Conservation (phyloP, 2,888 invertebrate species). For the Euspilapteryx auroguttella region DNA sequence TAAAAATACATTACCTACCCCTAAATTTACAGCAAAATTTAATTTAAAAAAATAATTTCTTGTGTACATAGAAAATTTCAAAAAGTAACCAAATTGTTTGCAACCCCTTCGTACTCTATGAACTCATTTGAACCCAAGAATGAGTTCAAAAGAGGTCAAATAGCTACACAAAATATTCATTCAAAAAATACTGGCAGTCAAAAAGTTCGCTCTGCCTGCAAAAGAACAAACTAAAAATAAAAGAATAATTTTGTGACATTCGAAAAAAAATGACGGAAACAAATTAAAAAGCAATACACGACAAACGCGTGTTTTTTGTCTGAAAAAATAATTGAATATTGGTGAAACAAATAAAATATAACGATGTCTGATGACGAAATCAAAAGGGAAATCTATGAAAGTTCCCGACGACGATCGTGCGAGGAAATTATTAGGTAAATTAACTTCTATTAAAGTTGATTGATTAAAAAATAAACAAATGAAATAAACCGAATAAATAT, state of each 20-base stretch:
- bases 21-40: no score
- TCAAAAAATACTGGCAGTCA: slow-evolving; percentile 3
- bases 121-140: no score
- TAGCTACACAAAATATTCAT: slow-evolving; percentile 8
- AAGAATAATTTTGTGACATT: slow-evolving; percentile 19
- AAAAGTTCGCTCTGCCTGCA: slow-evolving; percentile 1
- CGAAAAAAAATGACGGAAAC: slow-evolving; percentile 27
- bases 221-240: slow-evolving; percentile 28
- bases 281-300: no score
- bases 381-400: slow-evolving; percentile 42
- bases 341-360: slow-evolving; percentile 48
- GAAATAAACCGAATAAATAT: no score
- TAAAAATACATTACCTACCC: no score
- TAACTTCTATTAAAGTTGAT: no score
- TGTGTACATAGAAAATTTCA: no score
- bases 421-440: slow-evolving; percentile 48
- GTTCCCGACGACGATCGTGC: slow-evolving; percentile 35
- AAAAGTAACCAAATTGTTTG: no score
- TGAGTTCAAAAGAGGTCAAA: slow-evolving; percentile 28
- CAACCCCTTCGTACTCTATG: no score
- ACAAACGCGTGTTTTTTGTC: slow-evolving; percentile 30
- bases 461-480: no score
- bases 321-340: slow-evolving; percentile 54
- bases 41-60: no score
- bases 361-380: slow-evolving; percentile 55